Base-by-base conservation (phyloP, 2,888 invertebrate species). In the Clistopyga incitator region DNA sequence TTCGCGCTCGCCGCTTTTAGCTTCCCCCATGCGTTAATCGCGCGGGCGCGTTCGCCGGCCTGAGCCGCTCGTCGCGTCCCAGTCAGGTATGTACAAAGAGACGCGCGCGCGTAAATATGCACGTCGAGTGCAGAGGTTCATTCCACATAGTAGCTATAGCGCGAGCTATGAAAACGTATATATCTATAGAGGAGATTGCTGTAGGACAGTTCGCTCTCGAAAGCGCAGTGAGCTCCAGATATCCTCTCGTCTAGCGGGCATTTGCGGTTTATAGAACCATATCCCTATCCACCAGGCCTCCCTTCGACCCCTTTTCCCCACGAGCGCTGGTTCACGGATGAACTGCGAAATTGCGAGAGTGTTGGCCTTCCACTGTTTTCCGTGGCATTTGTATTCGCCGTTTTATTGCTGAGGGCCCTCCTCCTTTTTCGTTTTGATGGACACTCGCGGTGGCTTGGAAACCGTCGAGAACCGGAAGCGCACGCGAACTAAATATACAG, bases 11-110 rank as follows among this genome's bases (percentile, higher is more conserved):
- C 50, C 64, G 74, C 83, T 84, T 84, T 80, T 68, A 78, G 68
- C 52, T 80, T 77, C 71, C 80, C 64, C 72, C 71, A 78, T 74
- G 80, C 77, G 83, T 84, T 84, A 84, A 84, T 81, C 80, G 81
- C 56, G 25, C 54, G 75, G 80, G 78, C 80, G 81, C 56, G 25
- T 47, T 64, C 45, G 64, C 61, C 47, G 42, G 50, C 42, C 34
- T 13, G 42, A 50, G 29, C 34, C 56, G 18, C n/a, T 56, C 47
- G 54, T 47, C 42, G 64, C 8, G 47, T 61, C 45, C 65, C 76
- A 47, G 72, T 68, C 77, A 75, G 72, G 77, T 77, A 75, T 67
- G 77, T 77, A 84, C 80, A 84, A 84, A 84, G 83, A 77, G 68
- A 78, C 74, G 80, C 61, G 72, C 76, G 54, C 80, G 68, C 74